Evolutionary conservation across 2,113 vertebrate species (phyloP), one percentile per base, ranked within the genome.

Genomic region (Oophaga pumilio): DNA sequence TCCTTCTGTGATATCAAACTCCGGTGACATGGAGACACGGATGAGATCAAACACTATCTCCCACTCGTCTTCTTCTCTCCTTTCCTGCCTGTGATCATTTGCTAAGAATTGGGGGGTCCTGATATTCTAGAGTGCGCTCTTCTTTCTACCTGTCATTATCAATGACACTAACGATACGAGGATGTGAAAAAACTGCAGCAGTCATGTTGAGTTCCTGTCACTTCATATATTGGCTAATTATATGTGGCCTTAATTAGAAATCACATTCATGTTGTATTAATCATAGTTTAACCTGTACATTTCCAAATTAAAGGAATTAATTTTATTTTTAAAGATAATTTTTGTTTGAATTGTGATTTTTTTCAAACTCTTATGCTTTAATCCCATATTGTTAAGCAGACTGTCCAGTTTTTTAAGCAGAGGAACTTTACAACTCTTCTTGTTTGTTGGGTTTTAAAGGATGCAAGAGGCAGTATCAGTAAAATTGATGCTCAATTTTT

Each of bases 151-250:
- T 83, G 86, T 82, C 79, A 83, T 74, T 64, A 76, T 43, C 71
- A 66, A 43, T 88, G 80, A 88, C 86, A 88, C 86, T 83, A 88
- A 83, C 80, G 74, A 88, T 73, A 82, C 82, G 86, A 77, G 86
- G 68, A 88, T 76, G 12, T 20, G 80, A 43, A 43, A 43, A 62
- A 76, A 82, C 50, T 53, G 71, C 69, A 53, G 86, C 86, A 74
- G 78, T 87, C 80, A 88, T 83, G 86, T 83, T 83, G 71, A 33
- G 79, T 64, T 76, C 4, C 56, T 88, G 86, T 76, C 79, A 88
- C 28, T 83, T 74, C 50, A 24, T 12, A 24, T 57, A 88, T 74
- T 74, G 64, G 86, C 28, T 76, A 83, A 88, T 74, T 87, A 83
- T 88, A n/a, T 76, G 71, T 18, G 77, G 15, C 79, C 71, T 43